Percentiles rank a stretch among this genome's conserved stretches.
Evolutionary conservation across 2,113 vertebrate genomes (phyloP).

Genomic region (Galbula dea): DNA sequence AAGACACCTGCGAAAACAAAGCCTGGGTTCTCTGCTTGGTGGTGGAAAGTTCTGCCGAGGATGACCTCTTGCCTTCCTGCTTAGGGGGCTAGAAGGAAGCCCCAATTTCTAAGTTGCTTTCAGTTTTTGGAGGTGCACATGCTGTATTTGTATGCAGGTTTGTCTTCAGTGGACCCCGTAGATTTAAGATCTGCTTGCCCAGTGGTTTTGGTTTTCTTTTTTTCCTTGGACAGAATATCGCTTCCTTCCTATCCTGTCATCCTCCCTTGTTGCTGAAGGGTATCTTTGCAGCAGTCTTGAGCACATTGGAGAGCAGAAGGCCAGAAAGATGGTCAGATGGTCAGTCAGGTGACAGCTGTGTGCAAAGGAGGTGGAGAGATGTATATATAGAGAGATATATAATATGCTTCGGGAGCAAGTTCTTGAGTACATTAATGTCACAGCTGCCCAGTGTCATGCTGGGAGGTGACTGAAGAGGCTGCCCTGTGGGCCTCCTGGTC

Average conservation of each 20-base stretch:
- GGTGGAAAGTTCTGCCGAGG: background rate
- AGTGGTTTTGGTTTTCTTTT: background rate
- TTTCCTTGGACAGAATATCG: background rate
- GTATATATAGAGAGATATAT: background rate
- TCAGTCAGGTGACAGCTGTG: background rate
- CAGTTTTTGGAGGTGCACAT: background rate
- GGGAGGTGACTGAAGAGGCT: background rate
- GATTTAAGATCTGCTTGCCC: background rate
- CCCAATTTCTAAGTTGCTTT: background rate
- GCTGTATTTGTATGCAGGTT: background rate
- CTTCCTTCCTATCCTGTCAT: background rate
- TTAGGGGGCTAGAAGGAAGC: background rate
- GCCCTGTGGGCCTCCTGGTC: background rate
- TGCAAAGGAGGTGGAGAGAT: background rate
- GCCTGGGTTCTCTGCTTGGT: background rate
- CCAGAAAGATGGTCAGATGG: background rate
- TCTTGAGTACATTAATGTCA: background rate
- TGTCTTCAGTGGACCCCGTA: background rate
- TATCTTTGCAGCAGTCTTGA: background rate
- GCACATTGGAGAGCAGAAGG: background rate
- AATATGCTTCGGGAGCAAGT: background rate
- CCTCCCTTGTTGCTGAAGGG: background rate
- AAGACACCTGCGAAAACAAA: background rate
- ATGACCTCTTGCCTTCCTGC: fast-evolving
- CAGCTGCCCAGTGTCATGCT: background rate